phyloP scores from a whole-genome alignment of 2,888 invertebrate species.

The Neuroscelio doddi region DNA sequence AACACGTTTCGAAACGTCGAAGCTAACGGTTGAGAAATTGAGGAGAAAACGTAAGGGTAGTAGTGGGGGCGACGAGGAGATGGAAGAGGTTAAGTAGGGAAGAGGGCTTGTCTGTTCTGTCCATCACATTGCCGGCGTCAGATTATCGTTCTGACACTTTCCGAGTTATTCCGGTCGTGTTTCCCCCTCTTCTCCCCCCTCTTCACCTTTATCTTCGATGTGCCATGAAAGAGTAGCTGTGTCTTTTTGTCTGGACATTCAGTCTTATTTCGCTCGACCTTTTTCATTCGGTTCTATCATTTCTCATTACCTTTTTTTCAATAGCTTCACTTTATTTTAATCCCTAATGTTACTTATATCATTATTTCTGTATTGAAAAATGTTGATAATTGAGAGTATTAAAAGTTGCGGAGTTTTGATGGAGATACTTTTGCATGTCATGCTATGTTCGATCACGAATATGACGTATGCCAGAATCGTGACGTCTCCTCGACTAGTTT shows the following conservation, averaged over 20 bases:
- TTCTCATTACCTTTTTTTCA: no score
- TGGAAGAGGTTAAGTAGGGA: constrained; percentile 50
- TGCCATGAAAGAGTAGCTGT: constrained; percentile 25
- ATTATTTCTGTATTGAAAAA: no score
- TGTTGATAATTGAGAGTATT: no score
- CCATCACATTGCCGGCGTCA: constrained; percentile 70
- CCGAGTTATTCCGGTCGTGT: constrained; percentile 70
- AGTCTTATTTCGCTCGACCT: no score
- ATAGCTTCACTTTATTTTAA: no score
- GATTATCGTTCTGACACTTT: constrained; percentile 73
- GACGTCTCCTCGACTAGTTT: constrained; percentile 64
- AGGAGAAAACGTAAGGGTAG: constrained; percentile 36
- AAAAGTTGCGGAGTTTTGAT: no score
- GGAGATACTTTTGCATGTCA: constrained; percentile 40
- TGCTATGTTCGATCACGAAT: constrained; percentile 42
- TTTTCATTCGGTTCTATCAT: no score
- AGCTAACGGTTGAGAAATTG: constrained; percentile 41
- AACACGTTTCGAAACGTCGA: constrained; percentile 44
- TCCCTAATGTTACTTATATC: no score
- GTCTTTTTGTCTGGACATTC: constrained; percentile 44
- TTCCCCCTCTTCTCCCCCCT: constrained; percentile 41
- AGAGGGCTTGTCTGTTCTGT: constrained; percentile 57
- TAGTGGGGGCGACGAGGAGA: constrained; percentile 49
- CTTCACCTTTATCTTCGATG: constrained; percentile 21
- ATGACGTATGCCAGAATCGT: constrained; percentile 27